phyloP scores from a whole-genome alignment of 53 echinoderm and acorn worm genomes.

The Crossaster papposus region DNA sequence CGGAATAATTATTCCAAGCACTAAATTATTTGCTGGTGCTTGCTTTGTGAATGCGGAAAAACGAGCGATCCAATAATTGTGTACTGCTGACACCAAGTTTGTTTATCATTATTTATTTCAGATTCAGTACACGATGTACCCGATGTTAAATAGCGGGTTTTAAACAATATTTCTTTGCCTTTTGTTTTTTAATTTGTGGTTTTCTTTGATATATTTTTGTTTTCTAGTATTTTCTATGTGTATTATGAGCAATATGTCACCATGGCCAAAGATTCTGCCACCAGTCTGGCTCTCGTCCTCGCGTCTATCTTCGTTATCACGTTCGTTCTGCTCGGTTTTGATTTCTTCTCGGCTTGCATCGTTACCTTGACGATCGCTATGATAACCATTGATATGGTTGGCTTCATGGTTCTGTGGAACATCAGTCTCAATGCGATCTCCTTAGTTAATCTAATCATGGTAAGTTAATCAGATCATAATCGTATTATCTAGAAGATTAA shows the following conservation, averaged over 20 bases:
- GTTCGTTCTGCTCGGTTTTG: conserved; percentile 84
- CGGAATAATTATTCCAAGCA: too few species aligned
- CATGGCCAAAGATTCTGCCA: conserved; percentile 69
- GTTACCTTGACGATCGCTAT: conserved; percentile 88
- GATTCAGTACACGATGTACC: neutral
- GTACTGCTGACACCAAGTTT: too few species aligned
- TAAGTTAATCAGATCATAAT: conserved; percentile 49
- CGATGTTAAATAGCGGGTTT: too few species aligned
- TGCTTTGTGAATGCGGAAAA: too few species aligned
- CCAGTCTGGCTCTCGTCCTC: conserved; percentile 79
- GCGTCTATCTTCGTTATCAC: conserved; percentile 89
- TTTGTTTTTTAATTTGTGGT: too few species aligned
- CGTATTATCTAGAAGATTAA: too few species aligned
- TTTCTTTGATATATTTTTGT: neutral
- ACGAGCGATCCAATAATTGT: too few species aligned
- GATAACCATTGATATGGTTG: conserved; percentile 89
- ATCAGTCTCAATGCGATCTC: conserved; percentile 92
- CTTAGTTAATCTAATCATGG: conserved; percentile 95
- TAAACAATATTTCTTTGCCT: too few species aligned
- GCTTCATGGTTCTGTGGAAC: conserved; percentile 88
- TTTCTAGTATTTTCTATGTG: conserved; percentile 90
- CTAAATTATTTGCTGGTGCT: too few species aligned
- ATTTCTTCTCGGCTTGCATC: conserved; percentile 82
- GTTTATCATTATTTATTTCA: too few species aligned
- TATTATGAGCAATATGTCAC: conserved; percentile 97